Percentiles rank a stretch among this genome's conserved stretches.
Evolutionary conservation across 1,140 invertebrate genomes (phyloP).

Genomic region (Cepaea nemoralis): DNA sequence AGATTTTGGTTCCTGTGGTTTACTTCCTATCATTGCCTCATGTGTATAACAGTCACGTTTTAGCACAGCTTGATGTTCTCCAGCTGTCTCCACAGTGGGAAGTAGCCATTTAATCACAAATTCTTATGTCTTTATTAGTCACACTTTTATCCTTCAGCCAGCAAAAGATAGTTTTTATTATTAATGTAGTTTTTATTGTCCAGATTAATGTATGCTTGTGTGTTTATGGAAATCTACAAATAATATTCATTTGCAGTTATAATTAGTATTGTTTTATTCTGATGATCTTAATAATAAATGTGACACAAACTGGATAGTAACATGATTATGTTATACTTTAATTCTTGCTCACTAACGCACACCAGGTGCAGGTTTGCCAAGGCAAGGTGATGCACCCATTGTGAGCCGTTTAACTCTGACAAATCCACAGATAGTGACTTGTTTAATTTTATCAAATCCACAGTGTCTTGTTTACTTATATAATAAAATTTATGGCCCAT

Average conservation of each 20-base stretch:
- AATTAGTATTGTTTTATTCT: neutral
- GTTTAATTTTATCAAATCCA: too few relatives aligned
- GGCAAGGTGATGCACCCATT: too few relatives aligned
- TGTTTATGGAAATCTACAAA: too few relatives aligned
- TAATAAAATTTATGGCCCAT: too few relatives aligned
- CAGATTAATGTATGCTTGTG: too few relatives aligned
- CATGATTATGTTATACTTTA: neutral
- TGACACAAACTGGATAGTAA: neutral
- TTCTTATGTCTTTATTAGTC: neutral
- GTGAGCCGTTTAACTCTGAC: too few relatives aligned
- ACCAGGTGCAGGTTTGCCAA: constrained; percentile 3
- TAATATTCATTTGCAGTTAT: too few relatives aligned
- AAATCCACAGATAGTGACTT: too few relatives aligned
- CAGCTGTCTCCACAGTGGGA: neutral
- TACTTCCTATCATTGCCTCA: neutral
- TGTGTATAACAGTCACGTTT: constrained; percentile 9
- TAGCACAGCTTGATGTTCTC: neutral
- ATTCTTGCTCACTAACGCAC: neutral
- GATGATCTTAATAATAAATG: neutral
- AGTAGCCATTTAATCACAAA: neutral
- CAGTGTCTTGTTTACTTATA: too few relatives aligned
- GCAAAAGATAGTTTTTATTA: neutral
- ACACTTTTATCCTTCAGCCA: neutral
- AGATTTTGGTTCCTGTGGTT: neutral
- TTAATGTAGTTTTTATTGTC: neutral